phyloP scores from a whole-genome alignment of 2,113 vertebrate genomes.

The Esox niger region DNA sequence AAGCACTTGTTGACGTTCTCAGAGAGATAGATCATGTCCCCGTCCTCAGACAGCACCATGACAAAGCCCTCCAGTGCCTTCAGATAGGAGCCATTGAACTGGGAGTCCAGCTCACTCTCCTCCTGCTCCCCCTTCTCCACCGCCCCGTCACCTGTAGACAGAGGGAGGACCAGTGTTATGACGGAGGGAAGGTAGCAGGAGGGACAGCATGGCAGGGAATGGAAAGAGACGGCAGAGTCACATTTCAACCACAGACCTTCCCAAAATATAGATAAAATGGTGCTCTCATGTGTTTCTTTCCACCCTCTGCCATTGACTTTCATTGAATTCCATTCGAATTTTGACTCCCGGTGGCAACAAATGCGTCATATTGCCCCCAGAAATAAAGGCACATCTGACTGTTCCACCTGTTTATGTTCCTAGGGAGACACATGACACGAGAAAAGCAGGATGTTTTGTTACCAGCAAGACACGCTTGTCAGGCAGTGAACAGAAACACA shows the following conservation, averaged over 20 bases:
- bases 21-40: slow-evolving; percentile 95
- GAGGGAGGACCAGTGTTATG: not conserved
- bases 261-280: no score
- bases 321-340: no score
- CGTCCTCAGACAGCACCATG: slow-evolving; percentile 95
- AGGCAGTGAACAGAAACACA: not conserved
- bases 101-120: slow-evolving; percentile 85
- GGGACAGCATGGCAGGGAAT: not conserved
- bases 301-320: no score
- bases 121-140: slow-evolving; percentile 67
- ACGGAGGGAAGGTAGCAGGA: not conserved
- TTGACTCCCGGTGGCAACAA: no score
- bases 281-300: no score
- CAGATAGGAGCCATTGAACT: slow-evolving; percentile 89
- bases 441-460: not conserved
- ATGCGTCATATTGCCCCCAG: no score
- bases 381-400: no score
- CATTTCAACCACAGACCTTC: no score
- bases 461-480: not conserved
- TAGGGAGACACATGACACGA: not conserved
- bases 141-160: slow-evolving; percentile 52
- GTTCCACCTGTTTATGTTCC: no score
- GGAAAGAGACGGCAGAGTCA: slow-evolving; percentile 1
- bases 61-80: slow-evolving; percentile 98
- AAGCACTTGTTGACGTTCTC: slow-evolving; percentile 97